A percentile compares a stretch with the other conserved stretches of the same genome.
Evolutionary conservation across 2,113 vertebrate genomes (phyloP).

Genomic region (Dicentrarchus labrax): DNA sequence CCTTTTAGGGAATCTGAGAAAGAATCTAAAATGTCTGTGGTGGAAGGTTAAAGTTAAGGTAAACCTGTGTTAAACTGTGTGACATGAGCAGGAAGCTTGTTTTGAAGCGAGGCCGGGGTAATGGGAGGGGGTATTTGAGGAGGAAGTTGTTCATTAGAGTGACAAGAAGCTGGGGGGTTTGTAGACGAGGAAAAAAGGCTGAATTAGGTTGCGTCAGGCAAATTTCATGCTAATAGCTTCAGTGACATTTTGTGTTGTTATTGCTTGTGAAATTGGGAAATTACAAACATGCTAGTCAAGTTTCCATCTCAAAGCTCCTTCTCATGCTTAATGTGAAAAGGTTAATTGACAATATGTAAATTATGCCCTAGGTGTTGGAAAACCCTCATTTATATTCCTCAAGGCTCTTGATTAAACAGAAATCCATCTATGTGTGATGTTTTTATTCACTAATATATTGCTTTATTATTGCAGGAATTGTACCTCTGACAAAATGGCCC

Average conservation of each 20-base stretch:
- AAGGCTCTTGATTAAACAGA: constrained; percentile 31
- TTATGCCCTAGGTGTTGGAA: constrained; percentile 46
- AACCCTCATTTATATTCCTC: constrained; percentile 65
- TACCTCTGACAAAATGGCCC: background rate
- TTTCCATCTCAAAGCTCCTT: constrained; percentile 58
- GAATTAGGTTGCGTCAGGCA: constrained; percentile 61
- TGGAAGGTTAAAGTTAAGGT: constrained; percentile 9
- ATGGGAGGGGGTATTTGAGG: background rate
- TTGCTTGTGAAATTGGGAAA: constrained; percentile 67
- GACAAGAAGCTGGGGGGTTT: constrained; percentile 55
- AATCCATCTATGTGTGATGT: constrained; percentile 40
- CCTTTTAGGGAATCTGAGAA: background rate
- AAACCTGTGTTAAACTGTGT: constrained; percentile 34
- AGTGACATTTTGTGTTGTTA: constrained; percentile 76
- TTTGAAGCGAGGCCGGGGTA: background rate
- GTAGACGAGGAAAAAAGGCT: constrained; percentile 23
- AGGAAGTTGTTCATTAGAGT: constrained; percentile 31
- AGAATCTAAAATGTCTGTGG: background rate
- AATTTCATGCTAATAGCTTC: constrained; percentile 72
- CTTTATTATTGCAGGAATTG: constrained; percentile 2
- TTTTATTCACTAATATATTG: constrained; percentile 5
- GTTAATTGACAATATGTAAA: constrained; percentile 81
- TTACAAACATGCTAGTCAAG: constrained; percentile 64
- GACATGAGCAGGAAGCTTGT: constrained; percentile 16
- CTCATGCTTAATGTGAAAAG: constrained; percentile 73